Base-by-base conservation (phyloP, 2,888 invertebrate genomes). In the Noctua janthe region DNA sequence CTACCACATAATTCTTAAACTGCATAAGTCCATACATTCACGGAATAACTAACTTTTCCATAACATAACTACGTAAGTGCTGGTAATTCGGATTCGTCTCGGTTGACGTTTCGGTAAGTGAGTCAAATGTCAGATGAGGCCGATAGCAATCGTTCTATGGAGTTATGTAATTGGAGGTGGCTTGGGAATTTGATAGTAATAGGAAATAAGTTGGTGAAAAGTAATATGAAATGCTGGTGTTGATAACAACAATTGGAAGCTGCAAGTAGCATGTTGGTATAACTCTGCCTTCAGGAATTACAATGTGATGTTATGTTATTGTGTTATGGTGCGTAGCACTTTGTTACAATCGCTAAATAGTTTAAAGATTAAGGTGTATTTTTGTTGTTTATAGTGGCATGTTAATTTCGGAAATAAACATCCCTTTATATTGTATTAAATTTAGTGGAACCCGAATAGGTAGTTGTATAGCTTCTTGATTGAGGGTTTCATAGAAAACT, bases 81-180 rank as follows among this genome's bases (percentile, higher is more conserved):
- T 15, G 54, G 71, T 88, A 88, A 86, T 88, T 88, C 70, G 69
- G 39, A 86, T 86, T 88, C 13, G 82, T 71, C 15, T 15, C 78
- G 76, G 86, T 71, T 86, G 87, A 87, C 89, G 87, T 81, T 86
- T 90, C 54, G 72, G 74, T 74, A 71, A 70, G 54, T 73, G 72
- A 76, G 77, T 82, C 84, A 90, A 89, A 90, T 90, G 88, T 90
- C 88, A 90, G 70, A 83, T 82, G 84, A 13, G 56, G 71, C 71
- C 23, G 82, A 90, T 88, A 82, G 29, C 76, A 67, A 79, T 78
- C 77, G 78, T 76, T 67, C 51, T 83, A 51, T 66, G 43, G 29
- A 59, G 70, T 89, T 89, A 84, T 35, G 66, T 87, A 87, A 89
- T 64, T 49, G 13, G 29, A 43, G 39, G 67, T 39, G 35, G 59